These are phyloP conservation scores for Prinia subflava DNA, from an alignment of 2,113 vertebrate genomes.

Conservation along the genomic window DNA sequence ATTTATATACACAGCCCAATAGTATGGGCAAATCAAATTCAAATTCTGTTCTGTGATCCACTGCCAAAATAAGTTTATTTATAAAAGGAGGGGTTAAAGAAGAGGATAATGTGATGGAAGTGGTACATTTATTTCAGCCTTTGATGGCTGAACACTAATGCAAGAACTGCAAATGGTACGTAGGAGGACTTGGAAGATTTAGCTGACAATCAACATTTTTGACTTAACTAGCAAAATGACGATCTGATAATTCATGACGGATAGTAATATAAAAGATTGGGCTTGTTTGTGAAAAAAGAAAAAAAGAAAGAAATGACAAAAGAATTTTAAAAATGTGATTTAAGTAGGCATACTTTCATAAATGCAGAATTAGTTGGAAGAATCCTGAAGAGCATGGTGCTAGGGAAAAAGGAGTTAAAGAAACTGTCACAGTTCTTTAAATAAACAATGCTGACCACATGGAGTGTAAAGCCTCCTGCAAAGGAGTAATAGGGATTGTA, in stretches of 20 bases:
- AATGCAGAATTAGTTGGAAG: background rate
- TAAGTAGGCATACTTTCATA: background rate
- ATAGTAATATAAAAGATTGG: background rate
- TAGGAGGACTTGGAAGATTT: slow-evolving; percentile 6
- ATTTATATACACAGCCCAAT: background rate
- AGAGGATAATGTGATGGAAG: background rate
- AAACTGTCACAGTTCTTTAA: background rate
- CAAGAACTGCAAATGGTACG: background rate
- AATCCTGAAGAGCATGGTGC: background rate
- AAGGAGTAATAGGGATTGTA: background rate
- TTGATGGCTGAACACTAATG: background rate
- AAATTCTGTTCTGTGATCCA: background rate
- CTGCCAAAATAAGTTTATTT: background rate
- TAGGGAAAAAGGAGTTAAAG: background rate
- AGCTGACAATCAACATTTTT: background rate
- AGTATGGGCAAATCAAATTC: background rate
- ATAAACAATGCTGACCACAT: background rate
- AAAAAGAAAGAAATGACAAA: background rate
- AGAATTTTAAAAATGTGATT: background rate
- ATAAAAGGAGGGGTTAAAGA: background rate
- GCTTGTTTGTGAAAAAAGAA: background rate
- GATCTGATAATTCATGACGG: background rate
- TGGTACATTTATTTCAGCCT: background rate
- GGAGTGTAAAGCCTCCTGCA: background rate
- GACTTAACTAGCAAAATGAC: background rate